Base-by-base conservation (phyloP, 2,888 invertebrate species). In the Noctua comes region DNA sequence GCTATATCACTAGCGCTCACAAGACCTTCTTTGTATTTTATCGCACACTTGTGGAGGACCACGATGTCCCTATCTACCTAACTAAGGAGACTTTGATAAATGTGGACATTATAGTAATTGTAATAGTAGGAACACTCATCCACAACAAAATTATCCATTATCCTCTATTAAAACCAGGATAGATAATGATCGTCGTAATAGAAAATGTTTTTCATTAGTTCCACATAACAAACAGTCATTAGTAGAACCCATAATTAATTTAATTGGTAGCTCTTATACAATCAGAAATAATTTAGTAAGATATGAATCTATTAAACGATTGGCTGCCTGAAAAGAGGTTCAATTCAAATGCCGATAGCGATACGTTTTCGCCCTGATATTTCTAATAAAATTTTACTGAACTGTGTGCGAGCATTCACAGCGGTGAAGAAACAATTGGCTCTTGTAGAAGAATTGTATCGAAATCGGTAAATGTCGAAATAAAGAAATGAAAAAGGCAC, bases 341-440 rank as follows among this genome's bases (percentile, higher is more conserved):
- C 46, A 24, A 68, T 68, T 71, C 68, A 66, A 80, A 71, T 68
- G n/a, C 68, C 66, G 46, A 59, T 76, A 68, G 43, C 51, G 66
- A n/a, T 80, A 80, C 70, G 27, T 71, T 71, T 80, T 81, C 66
- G 54, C 70, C 71, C 66, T 31, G 65, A 81, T 75, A 75, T 70
- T 36, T 54, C 40, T 31, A 68, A 83, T 82, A 83, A 72, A 83
- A 73, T 65, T 69, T 73, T 82, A 82, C 83, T 62, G 36, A 64
- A 82, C 31, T 72, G 68, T 77, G 21, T 77, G 62, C 64, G 68
- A 83, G 68, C 57, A 68, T 77, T 73, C 83, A 72, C 77, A 72
- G 62, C 27, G 68, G 76, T 71, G n/a, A 36, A 68, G 59, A 82
- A 82, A 76, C 80, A 82, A 81, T 82, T 76, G 76, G 16, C 31